Conservation (phyloP, 2,797 vertebrate species). For the Acestrorhynchus altus region DNA sequence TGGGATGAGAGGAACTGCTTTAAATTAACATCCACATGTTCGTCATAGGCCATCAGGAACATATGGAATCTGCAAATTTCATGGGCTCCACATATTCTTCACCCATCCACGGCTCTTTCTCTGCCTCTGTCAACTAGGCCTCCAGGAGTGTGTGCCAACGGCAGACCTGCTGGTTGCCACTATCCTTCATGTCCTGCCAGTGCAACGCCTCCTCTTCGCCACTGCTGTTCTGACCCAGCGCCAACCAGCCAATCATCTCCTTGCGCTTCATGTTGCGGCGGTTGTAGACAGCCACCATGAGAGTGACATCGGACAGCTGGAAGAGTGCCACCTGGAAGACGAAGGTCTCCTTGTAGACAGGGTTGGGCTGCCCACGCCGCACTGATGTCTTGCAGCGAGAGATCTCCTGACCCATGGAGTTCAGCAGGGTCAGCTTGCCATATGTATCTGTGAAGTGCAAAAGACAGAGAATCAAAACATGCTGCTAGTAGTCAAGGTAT, state of each 20-base stretch:
- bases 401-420: conserved; percentile 93
- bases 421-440: conserved; percentile 91
- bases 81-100: not conserved
- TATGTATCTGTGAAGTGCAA: conserved; percentile 85
- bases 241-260: conserved; percentile 97
- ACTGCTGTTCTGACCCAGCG: conserved; percentile 92
- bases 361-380: conserved; percentile 92
- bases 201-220: conserved; percentile 92
- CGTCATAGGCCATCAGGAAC: not conserved
- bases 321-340: conserved; percentile 97
- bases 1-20: not conserved
- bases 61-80: not conserved
- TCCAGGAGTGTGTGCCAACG: conserved; percentile 94
- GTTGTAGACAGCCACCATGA: conserved; percentile 92
- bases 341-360: conserved; percentile 96
- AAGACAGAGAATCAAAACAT: too few species aligned
- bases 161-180: conserved; percentile 86
- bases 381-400: conserved; percentile 94
- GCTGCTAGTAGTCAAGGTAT: too few species aligned
- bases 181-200: conserved; percentile 95
- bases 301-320: conserved; percentile 94
- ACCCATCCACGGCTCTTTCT: not conserved
- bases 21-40: not conserved
- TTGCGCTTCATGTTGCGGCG: conserved; percentile 94
- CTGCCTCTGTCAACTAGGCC: conserved; percentile 72